A percentile compares a stretch with the other conserved stretches of the same genome.
Conservation (phyloP, 2,888 invertebrate species). For the Ophion ellenae region DNA sequence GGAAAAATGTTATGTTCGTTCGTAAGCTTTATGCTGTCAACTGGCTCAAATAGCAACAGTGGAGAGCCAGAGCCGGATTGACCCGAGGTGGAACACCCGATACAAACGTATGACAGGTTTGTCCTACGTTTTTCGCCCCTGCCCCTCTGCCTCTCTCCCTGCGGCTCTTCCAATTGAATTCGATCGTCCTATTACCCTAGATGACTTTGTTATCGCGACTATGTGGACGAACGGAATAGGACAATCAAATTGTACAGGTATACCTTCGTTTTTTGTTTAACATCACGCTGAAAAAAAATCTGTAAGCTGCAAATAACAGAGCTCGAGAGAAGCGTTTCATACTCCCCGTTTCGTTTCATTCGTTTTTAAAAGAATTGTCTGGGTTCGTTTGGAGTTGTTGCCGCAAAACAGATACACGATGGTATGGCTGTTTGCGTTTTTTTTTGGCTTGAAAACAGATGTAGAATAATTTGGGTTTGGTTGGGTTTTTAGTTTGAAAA, state of each 20-base stretch:
- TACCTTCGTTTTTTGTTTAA: not conserved
- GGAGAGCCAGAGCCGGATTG: not conserved
- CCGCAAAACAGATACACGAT: not conserved
- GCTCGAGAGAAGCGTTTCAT: not conserved
- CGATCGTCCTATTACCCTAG: slow-evolving; percentile 50
- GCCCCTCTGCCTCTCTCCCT: not conserved
- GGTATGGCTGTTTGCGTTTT: not conserved
- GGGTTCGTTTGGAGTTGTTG: not conserved
- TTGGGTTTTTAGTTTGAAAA: not conserved
- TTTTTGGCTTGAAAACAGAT: not conserved
- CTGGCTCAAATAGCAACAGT: not conserved
- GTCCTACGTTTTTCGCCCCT: not conserved
- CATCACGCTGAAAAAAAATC: slow-evolving; percentile 9
- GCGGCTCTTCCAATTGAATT: slow-evolving; percentile 27
- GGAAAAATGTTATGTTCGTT: not conserved
- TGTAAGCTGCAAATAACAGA: not conserved
- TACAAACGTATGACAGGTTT: not conserved
- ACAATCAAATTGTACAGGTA: slow-evolving; percentile 33
- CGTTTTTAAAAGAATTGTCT: not conserved
- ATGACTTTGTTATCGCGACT: slow-evolving; percentile 31
- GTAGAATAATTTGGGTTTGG: not conserved
- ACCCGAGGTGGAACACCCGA: not conserved
- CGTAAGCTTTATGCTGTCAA: not conserved
- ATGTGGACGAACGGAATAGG: slow-evolving; percentile 10
- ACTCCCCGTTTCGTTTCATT: not conserved